These are phyloP conservation scores for Agonopterix arenella DNA, from an alignment of 2,888 invertebrate genomes.

Conservation along the genomic window DNA sequence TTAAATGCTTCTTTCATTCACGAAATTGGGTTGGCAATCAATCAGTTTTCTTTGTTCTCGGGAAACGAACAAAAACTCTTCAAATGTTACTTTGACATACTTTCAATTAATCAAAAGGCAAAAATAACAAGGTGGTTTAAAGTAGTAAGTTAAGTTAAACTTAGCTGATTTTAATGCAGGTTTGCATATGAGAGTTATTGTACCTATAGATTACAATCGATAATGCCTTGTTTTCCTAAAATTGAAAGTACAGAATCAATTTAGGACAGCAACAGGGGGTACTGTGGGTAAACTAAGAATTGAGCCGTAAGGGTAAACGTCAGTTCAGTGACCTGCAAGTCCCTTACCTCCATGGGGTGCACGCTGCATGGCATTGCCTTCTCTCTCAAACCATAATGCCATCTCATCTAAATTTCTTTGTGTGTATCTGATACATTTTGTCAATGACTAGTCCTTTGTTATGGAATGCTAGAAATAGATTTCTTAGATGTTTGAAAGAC, in stretches of 20 bases:
- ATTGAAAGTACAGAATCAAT: slow-evolving; percentile 1
- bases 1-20: neutral
- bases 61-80: neutral
- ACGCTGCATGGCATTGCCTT: slow-evolving; percentile 35
- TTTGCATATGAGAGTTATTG: too few species aligned
- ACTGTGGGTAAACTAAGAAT: slow-evolving; percentile 17
- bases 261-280: slow-evolving; percentile 2
- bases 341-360: slow-evolving; percentile 59
- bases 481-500: too few species aligned
- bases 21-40: neutral
- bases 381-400: slow-evolving; percentile 41
- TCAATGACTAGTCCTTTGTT: slow-evolving; percentile 7
- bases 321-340: slow-evolving; percentile 67
- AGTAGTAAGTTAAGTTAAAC: too few species aligned
- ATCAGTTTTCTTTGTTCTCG: neutral
- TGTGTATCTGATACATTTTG: slow-evolving; percentile 16
- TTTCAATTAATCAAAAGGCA: too few species aligned
- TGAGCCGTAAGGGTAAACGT: slow-evolving; percentile 39
- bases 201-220: too few species aligned
- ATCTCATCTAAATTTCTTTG: slow-evolving; percentile 42
- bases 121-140: too few species aligned
- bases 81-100: neutral
- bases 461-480: neutral
- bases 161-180: too few species aligned
- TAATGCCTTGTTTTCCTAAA: too few species aligned